A percentile compares a stretch with the other conserved stretches of the same genome.
Conservation (phyloP, 2,797 vertebrate species). For the Sebastes matsubarae region DNA sequence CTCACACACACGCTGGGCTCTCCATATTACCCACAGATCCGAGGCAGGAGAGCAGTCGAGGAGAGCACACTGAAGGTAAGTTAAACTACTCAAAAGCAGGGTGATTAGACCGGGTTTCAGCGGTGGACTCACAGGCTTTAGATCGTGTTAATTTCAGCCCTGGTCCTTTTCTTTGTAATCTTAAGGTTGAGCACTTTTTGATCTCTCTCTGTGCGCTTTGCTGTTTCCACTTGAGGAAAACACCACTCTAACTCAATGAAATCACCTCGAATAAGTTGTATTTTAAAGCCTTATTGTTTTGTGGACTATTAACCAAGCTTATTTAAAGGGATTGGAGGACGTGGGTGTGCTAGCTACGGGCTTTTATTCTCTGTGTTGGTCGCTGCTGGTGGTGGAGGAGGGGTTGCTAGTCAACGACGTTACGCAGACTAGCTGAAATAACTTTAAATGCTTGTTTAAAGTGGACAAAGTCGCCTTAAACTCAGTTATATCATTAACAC, state of each 20-base stretch:
- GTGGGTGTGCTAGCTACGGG: slow-evolving; percentile 69
- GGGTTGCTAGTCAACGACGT: slow-evolving; percentile 70
- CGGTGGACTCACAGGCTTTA: slow-evolving; percentile 29
- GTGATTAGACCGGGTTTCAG: slow-evolving; percentile 23
- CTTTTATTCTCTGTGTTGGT: slow-evolving; percentile 53
- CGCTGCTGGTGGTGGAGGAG: slow-evolving; percentile 58
- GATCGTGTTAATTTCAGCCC: slow-evolving; percentile 59
- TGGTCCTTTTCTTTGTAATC: slow-evolving; percentile 73
- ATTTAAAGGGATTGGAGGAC: slow-evolving; percentile 70
- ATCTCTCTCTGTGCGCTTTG: slow-evolving; percentile 31
- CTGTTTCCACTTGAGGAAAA: slow-evolving; percentile 18
- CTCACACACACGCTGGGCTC: slow-evolving; percentile 53
- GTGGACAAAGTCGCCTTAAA: slow-evolving; percentile 69
- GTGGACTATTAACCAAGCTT: slow-evolving; percentile 7
- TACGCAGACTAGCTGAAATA: slow-evolving; percentile 67
- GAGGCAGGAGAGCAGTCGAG: slow-evolving; percentile 57
- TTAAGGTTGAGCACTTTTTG: slow-evolving; percentile 68
- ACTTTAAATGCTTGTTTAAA: slow-evolving; percentile 65
- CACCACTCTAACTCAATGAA: neutral
- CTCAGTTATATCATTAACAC: neutral
- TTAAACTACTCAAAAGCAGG: slow-evolving; percentile 19
- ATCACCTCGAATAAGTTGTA: slow-evolving; percentile 5
- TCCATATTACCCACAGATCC: slow-evolving; percentile 71
- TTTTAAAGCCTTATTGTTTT: neutral
- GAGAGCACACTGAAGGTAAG: slow-evolving; percentile 67